Conservation (phyloP, 2,113 vertebrate species). For the Notarius quadriscutis region DNA sequence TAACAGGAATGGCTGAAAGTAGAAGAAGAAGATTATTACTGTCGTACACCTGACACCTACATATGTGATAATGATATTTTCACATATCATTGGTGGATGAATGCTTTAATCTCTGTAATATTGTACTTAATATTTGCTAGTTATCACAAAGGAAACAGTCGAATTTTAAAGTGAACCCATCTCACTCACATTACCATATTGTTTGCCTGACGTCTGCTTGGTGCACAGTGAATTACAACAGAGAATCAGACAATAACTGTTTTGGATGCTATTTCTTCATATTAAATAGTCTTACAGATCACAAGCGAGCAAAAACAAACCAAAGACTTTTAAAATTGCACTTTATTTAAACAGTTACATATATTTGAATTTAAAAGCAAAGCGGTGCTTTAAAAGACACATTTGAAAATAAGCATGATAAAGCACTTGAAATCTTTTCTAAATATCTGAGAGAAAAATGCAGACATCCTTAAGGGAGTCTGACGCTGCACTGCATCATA, state of each 20-base stretch:
- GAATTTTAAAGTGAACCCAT: neutral
- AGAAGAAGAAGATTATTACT: no score
- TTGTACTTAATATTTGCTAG: neutral
- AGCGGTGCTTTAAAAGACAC: neutral
- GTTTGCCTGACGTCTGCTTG: neutral
- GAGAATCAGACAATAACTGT: neutral
- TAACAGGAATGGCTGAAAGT: no score
- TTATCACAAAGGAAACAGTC: neutral
- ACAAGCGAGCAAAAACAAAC: neutral
- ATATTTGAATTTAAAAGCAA: neutral
- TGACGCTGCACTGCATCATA: slow-evolving; percentile 49
- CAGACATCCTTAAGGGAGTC: slow-evolving; percentile 31
- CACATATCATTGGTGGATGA: neutral
- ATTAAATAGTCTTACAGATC: neutral
- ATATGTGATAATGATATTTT: no score
- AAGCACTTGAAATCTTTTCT: slow-evolving; percentile 1
- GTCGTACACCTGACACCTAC: no score
- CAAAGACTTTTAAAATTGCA: slow-evolving; percentile 10
- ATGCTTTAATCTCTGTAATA: neutral
- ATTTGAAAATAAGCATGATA: neutral
- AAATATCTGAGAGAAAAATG: neutral
- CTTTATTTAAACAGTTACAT: slow-evolving; percentile 31
- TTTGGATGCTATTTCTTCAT: neutral
- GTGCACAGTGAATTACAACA: neutral
- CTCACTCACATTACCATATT: neutral